Conservation (phyloP, 2,113 vertebrate species). For the Zeus faber region DNA sequence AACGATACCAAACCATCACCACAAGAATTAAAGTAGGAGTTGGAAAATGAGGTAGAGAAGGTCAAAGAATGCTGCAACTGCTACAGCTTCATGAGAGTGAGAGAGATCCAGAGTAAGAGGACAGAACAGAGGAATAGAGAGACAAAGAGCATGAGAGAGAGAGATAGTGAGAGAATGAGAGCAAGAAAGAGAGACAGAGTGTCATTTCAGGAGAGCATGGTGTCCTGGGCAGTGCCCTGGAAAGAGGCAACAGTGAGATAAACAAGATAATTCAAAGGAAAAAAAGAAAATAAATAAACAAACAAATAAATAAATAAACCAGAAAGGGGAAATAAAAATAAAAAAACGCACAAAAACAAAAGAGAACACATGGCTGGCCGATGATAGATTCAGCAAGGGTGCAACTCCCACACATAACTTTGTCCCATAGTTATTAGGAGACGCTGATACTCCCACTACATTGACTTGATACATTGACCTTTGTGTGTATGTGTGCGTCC, state of each 20-base stretch:
- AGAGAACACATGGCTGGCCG: conserved; percentile 58
- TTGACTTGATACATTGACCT: too few species aligned
- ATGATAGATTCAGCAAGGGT: conserved; percentile 67
- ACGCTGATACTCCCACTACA: not conserved
- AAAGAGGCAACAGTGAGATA: conserved; percentile 78
- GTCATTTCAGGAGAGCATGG: conserved; percentile 79
- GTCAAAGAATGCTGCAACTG: conserved; percentile 33
- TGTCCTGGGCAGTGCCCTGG: conserved; percentile 83
- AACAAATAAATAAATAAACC: conserved; percentile 59
- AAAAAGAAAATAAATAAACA: conserved; percentile 48
- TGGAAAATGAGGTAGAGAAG: conserved; percentile 42
- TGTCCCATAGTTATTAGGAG: conserved; percentile 13
- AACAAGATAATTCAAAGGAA: conserved; percentile 47
- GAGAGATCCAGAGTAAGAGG: conserved; percentile 4
- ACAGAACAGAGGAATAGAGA: conserved; percentile 39
- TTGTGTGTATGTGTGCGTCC: too few species aligned
- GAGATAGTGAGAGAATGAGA: conserved; percentile 23
- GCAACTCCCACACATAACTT: conserved; percentile 72
- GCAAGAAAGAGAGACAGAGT: conserved; percentile 58
- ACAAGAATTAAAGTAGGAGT: conserved; percentile 38
- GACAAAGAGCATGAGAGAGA: conserved; percentile 5
- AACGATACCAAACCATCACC: conserved; percentile 64
- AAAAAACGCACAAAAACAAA: conserved; percentile 39
- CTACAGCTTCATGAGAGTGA: not conserved
- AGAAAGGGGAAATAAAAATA: conserved; percentile 31